Base-by-base conservation (phyloP, 2,113 vertebrate genomes). In the Mesoclemmys tuberculata region DNA sequence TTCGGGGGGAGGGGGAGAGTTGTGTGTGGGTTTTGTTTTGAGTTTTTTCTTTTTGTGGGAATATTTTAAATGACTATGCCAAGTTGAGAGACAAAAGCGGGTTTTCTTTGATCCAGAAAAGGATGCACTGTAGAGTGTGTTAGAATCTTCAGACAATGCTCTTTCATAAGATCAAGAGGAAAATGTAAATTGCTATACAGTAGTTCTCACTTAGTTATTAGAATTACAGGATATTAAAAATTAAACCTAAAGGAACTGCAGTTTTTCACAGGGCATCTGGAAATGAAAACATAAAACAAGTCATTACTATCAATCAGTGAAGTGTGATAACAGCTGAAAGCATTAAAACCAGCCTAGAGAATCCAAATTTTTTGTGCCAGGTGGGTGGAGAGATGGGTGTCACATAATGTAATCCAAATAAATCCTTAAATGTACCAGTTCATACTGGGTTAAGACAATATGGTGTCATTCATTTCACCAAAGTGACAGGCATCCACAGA, bases 151-250 rank as follows among this genome's bases (percentile, higher is more conserved):
- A 97, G 97, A 92, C 84, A 92, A 61, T 8, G 27, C 87, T 97
- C n/a, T 2, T 87, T 81, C 82, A 26, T 38, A 85, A 97, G 95
- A 89, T 96, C 95, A 97, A 97, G 95, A 52, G 84, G 91, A 93
- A 95, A 93, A 74, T 92, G 54, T 68, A 80, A 84, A 83, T 93
- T 90, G 92, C 31, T 46, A 81, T 93, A 96, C 35, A 88, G 51
- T 91, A 96, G 93, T 97, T 97, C 95, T 95, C 96, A 96, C 94
- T 97, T 96, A 97, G 91, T 94, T 96, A 54, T 97, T 96, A 96
- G 92, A 97, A 97, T 97, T 97, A 91, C 88, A 6, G 2, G 83
- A 92, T 94, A 97, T 92, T 96, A 97, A 98, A 98, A 96, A 82
- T 87, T 95, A 87, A 93, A 93, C 92, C 92, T 96, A 94, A 96